Evolutionary conservation across 2,113 vertebrate species (phyloP).

Genomic region (Dolichotis patagonum): DNA sequence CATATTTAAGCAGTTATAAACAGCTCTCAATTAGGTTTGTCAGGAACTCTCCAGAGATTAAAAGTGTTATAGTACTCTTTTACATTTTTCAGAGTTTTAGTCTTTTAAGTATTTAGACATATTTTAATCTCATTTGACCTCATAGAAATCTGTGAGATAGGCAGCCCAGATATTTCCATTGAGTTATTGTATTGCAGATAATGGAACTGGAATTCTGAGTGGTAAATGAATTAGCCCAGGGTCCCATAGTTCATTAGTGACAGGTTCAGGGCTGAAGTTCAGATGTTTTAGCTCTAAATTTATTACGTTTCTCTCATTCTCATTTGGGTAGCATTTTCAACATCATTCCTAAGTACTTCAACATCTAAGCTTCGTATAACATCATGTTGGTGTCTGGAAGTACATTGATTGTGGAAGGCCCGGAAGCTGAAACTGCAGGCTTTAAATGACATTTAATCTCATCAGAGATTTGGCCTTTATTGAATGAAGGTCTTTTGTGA

Average conservation of each 20-base stretch:
- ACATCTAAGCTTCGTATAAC: background rate
- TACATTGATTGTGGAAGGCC: conserved; percentile 56
- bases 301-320: background rate
- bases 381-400: conserved; percentile 18
- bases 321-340: conserved; percentile 25
- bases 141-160: background rate
- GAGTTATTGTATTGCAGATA: background rate
- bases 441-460: conserved; percentile 48
- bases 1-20: background rate
- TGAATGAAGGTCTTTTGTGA: conserved; percentile 57
- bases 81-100: background rate
- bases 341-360: background rate
- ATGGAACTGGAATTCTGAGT: background rate
- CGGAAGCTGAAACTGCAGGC: conserved; percentile 65
- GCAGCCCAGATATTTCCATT: background rate
- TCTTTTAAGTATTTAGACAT: conserved; percentile 15
- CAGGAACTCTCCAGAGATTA: background rate
- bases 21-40: background rate
- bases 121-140: background rate
- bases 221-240: background rate
- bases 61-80: background rate
- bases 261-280: background rate
- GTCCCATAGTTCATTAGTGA: background rate
- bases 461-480: conserved; percentile 68
- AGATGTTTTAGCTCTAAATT: conserved; percentile 6